Conservation (phyloP, 2,113 vertebrate genomes). For the Hipposideros armiger region DNA sequence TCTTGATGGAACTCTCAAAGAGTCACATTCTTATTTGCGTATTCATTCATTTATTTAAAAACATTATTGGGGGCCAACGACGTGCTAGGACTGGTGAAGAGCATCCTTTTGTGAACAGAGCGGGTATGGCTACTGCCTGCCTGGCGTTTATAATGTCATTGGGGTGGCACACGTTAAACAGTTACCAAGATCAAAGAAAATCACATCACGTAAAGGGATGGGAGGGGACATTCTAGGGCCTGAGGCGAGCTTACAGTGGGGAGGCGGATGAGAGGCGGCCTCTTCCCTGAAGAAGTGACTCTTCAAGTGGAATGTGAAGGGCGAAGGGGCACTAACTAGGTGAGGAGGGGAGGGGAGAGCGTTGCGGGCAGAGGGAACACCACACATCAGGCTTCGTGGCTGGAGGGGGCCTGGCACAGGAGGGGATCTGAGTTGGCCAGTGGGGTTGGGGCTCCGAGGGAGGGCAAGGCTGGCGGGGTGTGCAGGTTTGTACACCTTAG, state of each 20-base stretch:
- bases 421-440: background rate
- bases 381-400: background rate
- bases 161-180: background rate
- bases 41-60: background rate
- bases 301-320: background rate
- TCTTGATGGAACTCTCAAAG: conserved; percentile 1
- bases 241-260: background rate
- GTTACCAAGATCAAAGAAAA: background rate
- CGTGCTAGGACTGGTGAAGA: background rate
- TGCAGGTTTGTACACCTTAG: background rate
- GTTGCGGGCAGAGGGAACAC: background rate
- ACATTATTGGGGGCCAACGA: background rate
- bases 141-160: background rate
- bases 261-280: background rate
- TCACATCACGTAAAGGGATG: background rate
- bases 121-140: background rate
- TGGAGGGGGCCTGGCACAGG: background rate
- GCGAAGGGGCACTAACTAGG: background rate
- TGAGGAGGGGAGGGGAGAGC: background rate
- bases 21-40: background rate
- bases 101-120: background rate
- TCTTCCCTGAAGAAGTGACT: background rate
- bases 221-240: background rate
- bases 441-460: background rate
- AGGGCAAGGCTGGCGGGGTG: fast-evolving